Conservation (phyloP, 2,113 vertebrate species). For the Pao palembangensis region DNA sequence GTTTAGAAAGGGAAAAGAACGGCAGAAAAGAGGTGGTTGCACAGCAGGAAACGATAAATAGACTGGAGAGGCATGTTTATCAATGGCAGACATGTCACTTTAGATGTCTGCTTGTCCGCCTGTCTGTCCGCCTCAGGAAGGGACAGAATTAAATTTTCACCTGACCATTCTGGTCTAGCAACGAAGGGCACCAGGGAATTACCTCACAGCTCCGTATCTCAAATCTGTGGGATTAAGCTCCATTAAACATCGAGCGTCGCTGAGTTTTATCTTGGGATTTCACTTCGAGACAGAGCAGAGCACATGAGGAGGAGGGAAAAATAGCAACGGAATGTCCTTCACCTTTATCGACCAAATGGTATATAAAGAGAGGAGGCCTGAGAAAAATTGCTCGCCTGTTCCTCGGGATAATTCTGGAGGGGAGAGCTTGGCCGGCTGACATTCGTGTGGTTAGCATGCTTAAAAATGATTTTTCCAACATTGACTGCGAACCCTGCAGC, state of each 20-base stretch:
- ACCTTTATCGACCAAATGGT: constrained; percentile 75
- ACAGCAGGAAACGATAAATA: constrained; percentile 12
- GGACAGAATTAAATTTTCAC: constrained; percentile 48
- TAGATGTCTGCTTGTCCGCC: constrained; percentile 24
- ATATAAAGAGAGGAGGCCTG: constrained; percentile 50
- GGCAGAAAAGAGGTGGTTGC: constrained; percentile 14
- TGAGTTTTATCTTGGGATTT: constrained; percentile 74
- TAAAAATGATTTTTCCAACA: constrained; percentile 32
- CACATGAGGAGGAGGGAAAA: constrained; percentile 49
- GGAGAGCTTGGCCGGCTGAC: constrained; percentile 31
- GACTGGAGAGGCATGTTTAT: constrained; percentile 16
- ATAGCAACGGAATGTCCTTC: constrained; percentile 73
- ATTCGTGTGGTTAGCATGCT: constrained; percentile 44
- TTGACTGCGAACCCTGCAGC: constrained; percentile 20
- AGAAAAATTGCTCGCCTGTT: constrained; percentile 63
- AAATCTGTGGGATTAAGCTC: constrained; percentile 78
- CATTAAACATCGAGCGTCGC: constrained; percentile 75
- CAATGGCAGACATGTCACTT: constrained; percentile 25
- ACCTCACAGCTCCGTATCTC: constrained; percentile 72
- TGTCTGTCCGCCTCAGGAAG: constrained; percentile 26
- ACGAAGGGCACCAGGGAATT: constrained; percentile 66
- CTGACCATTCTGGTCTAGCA: constrained; percentile 51
- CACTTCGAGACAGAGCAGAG: constrained; percentile 67
- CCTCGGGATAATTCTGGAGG: constrained; percentile 36
- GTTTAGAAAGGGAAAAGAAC: constrained; percentile 13